Base-by-base conservation (phyloP, 2,113 vertebrate species). In the Xyrauchen texanus region DNA sequence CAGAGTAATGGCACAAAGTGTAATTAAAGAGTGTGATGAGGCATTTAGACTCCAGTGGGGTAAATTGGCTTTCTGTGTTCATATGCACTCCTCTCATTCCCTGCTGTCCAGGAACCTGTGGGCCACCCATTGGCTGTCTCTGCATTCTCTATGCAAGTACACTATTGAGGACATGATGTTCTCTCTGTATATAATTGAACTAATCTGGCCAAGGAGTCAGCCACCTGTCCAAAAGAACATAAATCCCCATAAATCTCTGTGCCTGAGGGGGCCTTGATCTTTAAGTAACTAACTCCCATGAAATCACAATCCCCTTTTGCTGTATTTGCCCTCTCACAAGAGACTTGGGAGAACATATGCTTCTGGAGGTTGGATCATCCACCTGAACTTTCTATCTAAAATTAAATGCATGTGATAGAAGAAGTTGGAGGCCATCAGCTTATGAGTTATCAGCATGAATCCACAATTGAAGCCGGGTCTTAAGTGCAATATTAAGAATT, bases 11-110 rank as follows among this genome's bases (percentile, higher is more conserved):
- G 75, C 58, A 61, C 58, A 81, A 66, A 81, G 71, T 61, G 46
- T 49, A 83, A 83, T 74, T 81, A 80, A 72, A 81, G 68, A 83
- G 69, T 57, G 68, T n/a, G 70, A 75, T 68, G 65, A 78, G 71
- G 64, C 66, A 80, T 55, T 77, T 80, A 21, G 69, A 47, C 80
- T 58, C 58, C 9, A 11, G 12, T 68, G 49, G 74, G 68, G 60
- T 77, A 51, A 53, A 81, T 63, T 77, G 73, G 42, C 52, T 70
- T 44, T 51, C 58, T 64, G 65, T 57, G 79, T 52, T 53, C 46
- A 44, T 46, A 11, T 58, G n/a, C 58, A 12, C 34, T 46, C 6
- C 63, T 74, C 13, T 73, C 68, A 64, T 65, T 73, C 61, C 15
- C 62, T 11, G 49, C 68, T 42, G 58, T 82, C 80, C 73, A 77